These are phyloP conservation scores for Stenopsyche tienmushanensis DNA, from an alignment of 1,140 invertebrate species.

Conservation along the genomic window DNA sequence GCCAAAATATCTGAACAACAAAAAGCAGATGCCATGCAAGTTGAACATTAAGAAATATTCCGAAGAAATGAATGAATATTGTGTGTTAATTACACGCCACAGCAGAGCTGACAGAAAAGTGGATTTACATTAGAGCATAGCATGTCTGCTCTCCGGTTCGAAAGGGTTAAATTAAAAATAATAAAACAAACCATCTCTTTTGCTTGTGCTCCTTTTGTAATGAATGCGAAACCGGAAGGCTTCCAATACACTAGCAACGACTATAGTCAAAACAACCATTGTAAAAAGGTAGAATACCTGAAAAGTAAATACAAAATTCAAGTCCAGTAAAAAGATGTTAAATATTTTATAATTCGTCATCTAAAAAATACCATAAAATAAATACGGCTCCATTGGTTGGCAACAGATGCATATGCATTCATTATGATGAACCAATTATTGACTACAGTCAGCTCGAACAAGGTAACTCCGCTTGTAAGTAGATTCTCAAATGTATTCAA, in stretches of 20 bases:
- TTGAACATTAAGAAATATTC: too few relatives aligned
- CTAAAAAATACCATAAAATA: slow-evolving; percentile 90
- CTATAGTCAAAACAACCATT: slow-evolving; percentile 89
- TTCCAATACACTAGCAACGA: slow-evolving; percentile 87
- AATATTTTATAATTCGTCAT: too few relatives aligned
- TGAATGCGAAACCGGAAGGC: slow-evolving; percentile 89
- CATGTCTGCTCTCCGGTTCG: too few relatives aligned
- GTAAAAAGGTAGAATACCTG: slow-evolving; percentile 81
- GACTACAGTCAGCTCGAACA: slow-evolving; percentile 89
- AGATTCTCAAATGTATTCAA: slow-evolving; percentile 84
- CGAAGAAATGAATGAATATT: too few relatives aligned
- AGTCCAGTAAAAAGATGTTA: not conserved
- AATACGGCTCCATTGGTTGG: slow-evolving; percentile 67
- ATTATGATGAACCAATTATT: slow-evolving; percentile 94
- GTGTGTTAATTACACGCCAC: too few relatives aligned
- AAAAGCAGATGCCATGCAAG: too few relatives aligned
- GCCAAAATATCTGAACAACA: too few relatives aligned
- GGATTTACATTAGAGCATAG: too few relatives aligned
- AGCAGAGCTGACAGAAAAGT: too few relatives aligned
- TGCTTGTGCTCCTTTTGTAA: slow-evolving; percentile 78
- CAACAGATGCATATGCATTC: slow-evolving; percentile 79
- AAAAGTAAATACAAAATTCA: slow-evolving; percentile 8
- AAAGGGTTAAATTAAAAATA: not conserved
- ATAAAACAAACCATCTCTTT: slow-evolving; percentile 70
- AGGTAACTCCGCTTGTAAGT: slow-evolving; percentile 72